Percentiles rank a stretch among this genome's conserved stretches.
Evolutionary conservation across 2,113 vertebrate genomes (phyloP).

Genomic region (Megaleporinus macrocephalus): DNA sequence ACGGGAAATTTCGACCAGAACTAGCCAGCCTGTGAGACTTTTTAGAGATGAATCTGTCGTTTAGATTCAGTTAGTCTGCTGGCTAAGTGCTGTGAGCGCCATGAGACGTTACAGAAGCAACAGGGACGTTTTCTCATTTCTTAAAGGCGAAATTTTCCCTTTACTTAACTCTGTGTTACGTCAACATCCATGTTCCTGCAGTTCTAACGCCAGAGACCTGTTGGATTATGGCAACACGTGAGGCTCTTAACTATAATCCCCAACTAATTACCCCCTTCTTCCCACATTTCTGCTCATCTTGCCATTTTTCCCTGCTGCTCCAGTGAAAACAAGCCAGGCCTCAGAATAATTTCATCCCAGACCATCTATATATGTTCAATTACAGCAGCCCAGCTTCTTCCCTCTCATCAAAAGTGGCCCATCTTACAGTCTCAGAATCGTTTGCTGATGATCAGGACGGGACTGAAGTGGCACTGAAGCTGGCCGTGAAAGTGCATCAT

Average conservation of each 20-base stretch:
- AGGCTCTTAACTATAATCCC: background rate
- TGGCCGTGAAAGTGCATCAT: background rate
- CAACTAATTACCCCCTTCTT: background rate
- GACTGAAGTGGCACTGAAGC: background rate
- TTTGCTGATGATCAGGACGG: background rate
- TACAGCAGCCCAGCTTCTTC: background rate
- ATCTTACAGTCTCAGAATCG: background rate
- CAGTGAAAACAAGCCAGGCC: background rate
- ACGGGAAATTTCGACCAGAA: background rate
- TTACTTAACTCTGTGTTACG: too few species aligned
- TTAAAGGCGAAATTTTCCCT: too few species aligned
- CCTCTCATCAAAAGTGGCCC: background rate
- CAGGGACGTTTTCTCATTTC: too few species aligned
- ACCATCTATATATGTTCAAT: background rate
- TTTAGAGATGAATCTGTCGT: too few species aligned
- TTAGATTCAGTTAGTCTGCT: too few species aligned
- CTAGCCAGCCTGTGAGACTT: background rate
- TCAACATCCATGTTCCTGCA: background rate
- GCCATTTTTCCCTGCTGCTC: background rate
- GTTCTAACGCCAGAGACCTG: slow-evolving; percentile 17
- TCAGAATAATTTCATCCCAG: background rate
- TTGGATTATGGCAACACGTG: slow-evolving; percentile 34
- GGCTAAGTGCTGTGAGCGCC: too few species aligned
- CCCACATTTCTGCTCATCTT: too few species aligned
- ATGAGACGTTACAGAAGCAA: too few species aligned